Evolutionary conservation across 2,797 vertebrate genomes (phyloP).

Genomic region (Helarctos malayanus): DNA sequence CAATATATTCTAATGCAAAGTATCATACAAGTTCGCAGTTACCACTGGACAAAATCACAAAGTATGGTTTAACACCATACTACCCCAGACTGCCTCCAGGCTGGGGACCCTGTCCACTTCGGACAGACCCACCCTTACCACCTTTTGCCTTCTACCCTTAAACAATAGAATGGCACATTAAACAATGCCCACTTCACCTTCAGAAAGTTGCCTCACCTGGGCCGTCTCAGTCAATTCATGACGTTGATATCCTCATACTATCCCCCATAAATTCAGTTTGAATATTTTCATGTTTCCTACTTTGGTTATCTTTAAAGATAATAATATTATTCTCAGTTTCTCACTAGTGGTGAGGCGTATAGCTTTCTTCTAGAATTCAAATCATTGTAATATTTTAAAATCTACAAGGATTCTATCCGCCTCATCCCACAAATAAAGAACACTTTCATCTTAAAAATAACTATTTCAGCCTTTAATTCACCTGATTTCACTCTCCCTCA

Average conservation of each 20-base stretch:
- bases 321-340: neutral
- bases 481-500: neutral
- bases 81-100: fast-evolving
- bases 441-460: neutral
- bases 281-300: neutral
- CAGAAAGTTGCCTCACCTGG: neutral
- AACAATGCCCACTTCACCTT: neutral
- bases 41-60: neutral
- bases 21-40: neutral
- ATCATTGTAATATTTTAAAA: neutral
- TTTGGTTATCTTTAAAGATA: neutral
- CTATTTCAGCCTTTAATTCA: neutral
- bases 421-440: neutral
- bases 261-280: neutral
- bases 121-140: fast-evolving
- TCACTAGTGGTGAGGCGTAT: neutral
- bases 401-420: neutral
- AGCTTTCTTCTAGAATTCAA: neutral
- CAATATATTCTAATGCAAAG: neutral
- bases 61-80: fast-evolving
- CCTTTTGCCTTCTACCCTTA: neutral
- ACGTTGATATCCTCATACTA: neutral
- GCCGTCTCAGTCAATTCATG: neutral
- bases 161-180: neutral
- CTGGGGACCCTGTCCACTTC: neutral